phyloP scores from a whole-genome alignment of 2,113 vertebrate genomes.

The Malurus cyaneus region DNA sequence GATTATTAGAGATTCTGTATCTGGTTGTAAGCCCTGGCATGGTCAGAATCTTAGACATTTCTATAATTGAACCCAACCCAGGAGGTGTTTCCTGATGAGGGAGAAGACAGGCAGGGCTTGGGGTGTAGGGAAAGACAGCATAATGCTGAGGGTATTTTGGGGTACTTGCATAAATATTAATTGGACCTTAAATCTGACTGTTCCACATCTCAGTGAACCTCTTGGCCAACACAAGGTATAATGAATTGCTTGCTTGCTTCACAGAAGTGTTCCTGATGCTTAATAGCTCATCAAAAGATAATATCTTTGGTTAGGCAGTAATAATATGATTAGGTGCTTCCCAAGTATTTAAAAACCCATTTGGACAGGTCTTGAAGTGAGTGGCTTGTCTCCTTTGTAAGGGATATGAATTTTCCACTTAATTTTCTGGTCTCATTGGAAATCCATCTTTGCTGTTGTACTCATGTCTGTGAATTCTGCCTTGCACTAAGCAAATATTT shows the following conservation, averaged over 20 bases:
- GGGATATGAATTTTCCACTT: background rate
- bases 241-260: background rate
- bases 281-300: background rate
- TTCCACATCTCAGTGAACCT: background rate
- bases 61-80: background rate
- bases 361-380: background rate
- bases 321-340: background rate
- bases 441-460: background rate
- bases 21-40: background rate
- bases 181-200: background rate
- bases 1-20: background rate
- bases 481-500: background rate
- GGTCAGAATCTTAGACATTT: background rate
- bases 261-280: background rate
- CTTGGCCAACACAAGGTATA: background rate
- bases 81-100: background rate
- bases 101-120: background rate
- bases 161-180: background rate
- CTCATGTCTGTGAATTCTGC: background rate
- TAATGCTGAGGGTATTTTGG: background rate
- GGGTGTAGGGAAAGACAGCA: background rate
- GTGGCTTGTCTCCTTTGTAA: background rate
- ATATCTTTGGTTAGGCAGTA: background rate
- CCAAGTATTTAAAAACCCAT: background rate
- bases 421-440: background rate